phyloP scores from a whole-genome alignment of 2,888 invertebrate genomes.

The Rotaria macrura region DNA sequence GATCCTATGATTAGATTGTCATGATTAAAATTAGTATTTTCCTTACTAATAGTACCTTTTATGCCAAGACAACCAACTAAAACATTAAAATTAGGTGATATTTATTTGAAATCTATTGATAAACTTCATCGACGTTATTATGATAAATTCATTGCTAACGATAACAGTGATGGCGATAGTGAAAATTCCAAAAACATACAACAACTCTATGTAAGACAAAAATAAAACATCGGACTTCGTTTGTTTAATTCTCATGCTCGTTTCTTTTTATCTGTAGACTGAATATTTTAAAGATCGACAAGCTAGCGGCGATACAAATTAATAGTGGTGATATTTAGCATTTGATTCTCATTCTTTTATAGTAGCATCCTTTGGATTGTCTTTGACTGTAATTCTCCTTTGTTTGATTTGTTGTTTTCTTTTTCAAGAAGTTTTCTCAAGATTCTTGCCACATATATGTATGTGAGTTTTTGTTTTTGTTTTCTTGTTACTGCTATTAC shows the following conservation, averaged over 20 bases:
- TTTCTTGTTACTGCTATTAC: neutral
- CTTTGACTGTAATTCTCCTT: neutral
- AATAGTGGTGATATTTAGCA: neutral
- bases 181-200: neutral
- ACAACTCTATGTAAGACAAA: neutral
- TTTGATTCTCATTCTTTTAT: neutral
- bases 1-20: too few species aligned
- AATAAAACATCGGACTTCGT: neutral
- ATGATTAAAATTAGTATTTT: too few species aligned
- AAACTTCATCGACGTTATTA: slow-evolving; percentile 25
- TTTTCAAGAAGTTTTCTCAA: neutral
- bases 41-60: slow-evolving; percentile 10
- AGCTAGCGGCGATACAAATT: neutral
- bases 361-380: neutral
- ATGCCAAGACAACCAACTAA: neutral
- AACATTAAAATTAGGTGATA: slow-evolving; percentile 25
- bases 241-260: neutral
- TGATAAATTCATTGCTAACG: neutral
- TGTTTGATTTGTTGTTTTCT: neutral
- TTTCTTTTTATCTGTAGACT: neutral
- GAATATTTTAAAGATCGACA: neutral
- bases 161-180: neutral
- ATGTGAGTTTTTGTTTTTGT: neutral
- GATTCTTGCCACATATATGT: neutral
- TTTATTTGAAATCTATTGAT: slow-evolving; percentile 33